phyloP scores from a whole-genome alignment of 2,797 vertebrate genomes.

The Helarctos malayanus region DNA sequence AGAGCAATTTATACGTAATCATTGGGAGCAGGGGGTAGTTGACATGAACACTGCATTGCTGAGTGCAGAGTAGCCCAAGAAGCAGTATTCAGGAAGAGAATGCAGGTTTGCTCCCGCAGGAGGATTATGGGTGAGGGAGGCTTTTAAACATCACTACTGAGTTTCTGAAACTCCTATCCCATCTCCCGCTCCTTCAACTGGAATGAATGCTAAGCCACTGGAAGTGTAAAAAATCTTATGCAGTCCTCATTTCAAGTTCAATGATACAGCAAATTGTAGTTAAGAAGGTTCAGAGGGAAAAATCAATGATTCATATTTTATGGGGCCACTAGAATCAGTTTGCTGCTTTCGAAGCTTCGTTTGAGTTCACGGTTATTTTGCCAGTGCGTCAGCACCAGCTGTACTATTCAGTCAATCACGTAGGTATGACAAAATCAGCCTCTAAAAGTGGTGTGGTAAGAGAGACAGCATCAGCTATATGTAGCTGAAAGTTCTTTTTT shows the following conservation, averaged over 20 bases:
- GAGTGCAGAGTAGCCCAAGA: background rate
- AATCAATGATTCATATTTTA: background rate
- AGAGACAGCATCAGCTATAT: background rate
- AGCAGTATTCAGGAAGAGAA: background rate
- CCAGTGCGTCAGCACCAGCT: background rate
- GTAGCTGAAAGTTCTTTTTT: background rate
- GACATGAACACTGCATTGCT: background rate
- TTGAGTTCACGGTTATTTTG: constrained; percentile 13
- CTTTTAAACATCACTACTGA: constrained; percentile 7
- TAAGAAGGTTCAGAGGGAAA: background rate
- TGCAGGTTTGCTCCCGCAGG: background rate
- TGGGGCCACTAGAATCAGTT: background rate
- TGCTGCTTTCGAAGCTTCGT: background rate
- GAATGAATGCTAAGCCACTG: background rate
- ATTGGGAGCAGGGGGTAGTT: background rate
- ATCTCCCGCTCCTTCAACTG: background rate
- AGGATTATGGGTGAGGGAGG: background rate
- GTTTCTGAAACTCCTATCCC: background rate
- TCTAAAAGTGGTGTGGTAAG: background rate
- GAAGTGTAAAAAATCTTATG: background rate
- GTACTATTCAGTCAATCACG: background rate
- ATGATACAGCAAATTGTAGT: background rate
- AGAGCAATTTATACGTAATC: background rate
- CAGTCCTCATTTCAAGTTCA: background rate
- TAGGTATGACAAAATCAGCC: background rate